Evolutionary conservation across 2,888 invertebrate species (phyloP).

Genomic region (Bellardia pandia): DNA sequence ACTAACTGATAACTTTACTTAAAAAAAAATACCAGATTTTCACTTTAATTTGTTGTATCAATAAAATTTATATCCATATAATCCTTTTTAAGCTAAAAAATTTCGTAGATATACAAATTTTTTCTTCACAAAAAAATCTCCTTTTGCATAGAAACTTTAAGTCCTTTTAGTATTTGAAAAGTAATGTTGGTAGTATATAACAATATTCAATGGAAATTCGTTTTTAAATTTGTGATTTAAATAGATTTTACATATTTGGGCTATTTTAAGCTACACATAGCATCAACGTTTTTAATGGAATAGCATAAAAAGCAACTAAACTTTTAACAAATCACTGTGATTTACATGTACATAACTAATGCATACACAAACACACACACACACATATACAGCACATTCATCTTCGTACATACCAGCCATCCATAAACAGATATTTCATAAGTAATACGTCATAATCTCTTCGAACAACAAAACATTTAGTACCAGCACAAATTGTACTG

Average conservation of each 20-base stretch:
- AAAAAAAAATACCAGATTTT: too few species aligned
- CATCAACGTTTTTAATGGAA: constrained; percentile 25
- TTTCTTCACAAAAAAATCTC: too few species aligned
- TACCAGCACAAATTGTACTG: constrained; percentile 17
- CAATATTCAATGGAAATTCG: not conserved
- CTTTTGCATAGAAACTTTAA: too few species aligned
- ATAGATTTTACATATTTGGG: constrained; percentile 30
- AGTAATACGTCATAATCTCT: constrained; percentile 67
- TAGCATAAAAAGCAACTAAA: constrained; percentile 54
- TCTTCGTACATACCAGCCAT: constrained; percentile 9
- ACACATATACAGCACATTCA: not conserved
- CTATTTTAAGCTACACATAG: constrained; percentile 21
- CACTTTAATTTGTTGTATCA: too few species aligned
- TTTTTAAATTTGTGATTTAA: constrained; percentile 37
- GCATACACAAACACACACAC: not conserved
- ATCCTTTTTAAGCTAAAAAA: too few species aligned
- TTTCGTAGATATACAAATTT: too few species aligned
- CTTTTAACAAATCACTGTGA: constrained; percentile 64
- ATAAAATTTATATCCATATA: too few species aligned
- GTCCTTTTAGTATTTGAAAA: too few species aligned
- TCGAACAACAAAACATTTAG: constrained; percentile 56
- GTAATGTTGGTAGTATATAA: not conserved
- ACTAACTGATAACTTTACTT: too few species aligned
- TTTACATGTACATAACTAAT: constrained; percentile 41
- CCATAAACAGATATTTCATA: constrained; percentile 63